Percentiles rank a stretch among this genome's conserved stretches.
Evolutionary conservation across 2,888 invertebrate genomes (phyloP).

Genomic region (Spodoptera littoralis): DNA sequence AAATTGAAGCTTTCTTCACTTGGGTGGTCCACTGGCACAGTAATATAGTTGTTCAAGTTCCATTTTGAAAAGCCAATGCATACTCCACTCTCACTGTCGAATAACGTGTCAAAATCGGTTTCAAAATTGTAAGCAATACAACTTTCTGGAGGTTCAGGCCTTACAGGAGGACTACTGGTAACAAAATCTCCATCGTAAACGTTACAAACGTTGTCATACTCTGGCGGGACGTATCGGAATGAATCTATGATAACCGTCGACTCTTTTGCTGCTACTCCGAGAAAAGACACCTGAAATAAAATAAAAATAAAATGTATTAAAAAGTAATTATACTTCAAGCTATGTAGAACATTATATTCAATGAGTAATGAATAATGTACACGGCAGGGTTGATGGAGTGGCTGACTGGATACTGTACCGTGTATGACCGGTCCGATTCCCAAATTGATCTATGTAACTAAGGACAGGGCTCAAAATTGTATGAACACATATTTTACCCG

Average conservation of each 20-base stretch:
- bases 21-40: conserved; percentile 32
- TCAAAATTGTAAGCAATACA: conserved; percentile 59
- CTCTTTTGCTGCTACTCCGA: conserved; percentile 50
- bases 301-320: no score
- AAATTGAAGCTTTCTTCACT: conserved; percentile 42
- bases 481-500: no score
- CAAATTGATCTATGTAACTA: no score
- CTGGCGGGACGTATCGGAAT: conserved; percentile 61
- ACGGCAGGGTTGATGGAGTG: no score
- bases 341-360: no score
- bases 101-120: conserved; percentile 34
- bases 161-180: conserved; percentile 28
- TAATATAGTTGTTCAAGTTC: conserved; percentile 36
- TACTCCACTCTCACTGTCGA: conserved; percentile 42
- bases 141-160: conserved; percentile 18
- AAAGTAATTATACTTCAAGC: no score
- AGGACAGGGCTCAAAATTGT: no score
- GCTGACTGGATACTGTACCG: no score
- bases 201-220: conserved; percentile 51
- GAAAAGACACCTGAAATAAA: conserved; percentile 57
- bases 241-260: conserved; percentile 63
- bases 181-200: conserved; percentile 55
- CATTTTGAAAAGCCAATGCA: conserved; percentile 50
- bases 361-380: no score
- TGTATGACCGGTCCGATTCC: no score